These are phyloP conservation scores for Drosophila conformis DNA, from an alignment of 2,888 invertebrate genomes.

Conservation along the genomic window DNA sequence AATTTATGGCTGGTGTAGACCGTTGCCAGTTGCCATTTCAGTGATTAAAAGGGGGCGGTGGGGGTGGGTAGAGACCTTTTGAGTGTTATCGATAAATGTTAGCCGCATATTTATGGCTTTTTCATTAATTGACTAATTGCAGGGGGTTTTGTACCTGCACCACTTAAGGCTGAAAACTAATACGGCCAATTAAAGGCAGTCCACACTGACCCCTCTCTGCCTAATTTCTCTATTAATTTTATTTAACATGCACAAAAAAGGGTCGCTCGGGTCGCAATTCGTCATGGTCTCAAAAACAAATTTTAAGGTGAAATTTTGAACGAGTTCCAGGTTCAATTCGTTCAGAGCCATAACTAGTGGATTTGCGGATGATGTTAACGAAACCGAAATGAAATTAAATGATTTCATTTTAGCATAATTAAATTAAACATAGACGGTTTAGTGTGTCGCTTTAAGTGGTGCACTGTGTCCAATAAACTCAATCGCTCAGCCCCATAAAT, in stretches of 20 bases:
- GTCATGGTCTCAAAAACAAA: constrained; percentile 68
- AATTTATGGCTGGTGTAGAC: constrained; percentile 67
- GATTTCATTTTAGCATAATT: constrained; percentile 76
- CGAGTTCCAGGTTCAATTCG: constrained; percentile 59
- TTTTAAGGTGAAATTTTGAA: constrained; percentile 56
- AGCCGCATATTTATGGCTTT: constrained; percentile 73
- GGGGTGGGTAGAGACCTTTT: constrained; percentile 36
- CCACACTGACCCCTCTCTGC: constrained; percentile 31
- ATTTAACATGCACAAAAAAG: constrained; percentile 57
- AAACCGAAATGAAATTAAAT: constrained; percentile 56
- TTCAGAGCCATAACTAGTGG: constrained; percentile 76
- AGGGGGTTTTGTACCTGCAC: constrained; percentile 42
- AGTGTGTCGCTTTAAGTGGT: constrained; percentile 63
- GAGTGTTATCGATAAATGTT: constrained; percentile 64
- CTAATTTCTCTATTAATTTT: constrained; percentile 80
- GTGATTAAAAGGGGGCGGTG: constrained; percentile 8
- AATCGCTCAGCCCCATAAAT: constrained; percentile 72
- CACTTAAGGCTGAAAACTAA: constrained; percentile 73
- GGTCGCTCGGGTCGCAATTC: constrained; percentile 58
- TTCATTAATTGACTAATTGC: constrained; percentile 79
- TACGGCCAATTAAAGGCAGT: constrained; percentile 64
- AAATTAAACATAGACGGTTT: constrained; percentile 67
- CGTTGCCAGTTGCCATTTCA: constrained; percentile 64
- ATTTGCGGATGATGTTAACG: constrained; percentile 64
- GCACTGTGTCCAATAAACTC: constrained; percentile 56